Evolutionary conservation across 2,797 vertebrate species (phyloP), one percentile per base, ranked within the genome.

Genomic region (Hozukius guyotensis): DNA sequence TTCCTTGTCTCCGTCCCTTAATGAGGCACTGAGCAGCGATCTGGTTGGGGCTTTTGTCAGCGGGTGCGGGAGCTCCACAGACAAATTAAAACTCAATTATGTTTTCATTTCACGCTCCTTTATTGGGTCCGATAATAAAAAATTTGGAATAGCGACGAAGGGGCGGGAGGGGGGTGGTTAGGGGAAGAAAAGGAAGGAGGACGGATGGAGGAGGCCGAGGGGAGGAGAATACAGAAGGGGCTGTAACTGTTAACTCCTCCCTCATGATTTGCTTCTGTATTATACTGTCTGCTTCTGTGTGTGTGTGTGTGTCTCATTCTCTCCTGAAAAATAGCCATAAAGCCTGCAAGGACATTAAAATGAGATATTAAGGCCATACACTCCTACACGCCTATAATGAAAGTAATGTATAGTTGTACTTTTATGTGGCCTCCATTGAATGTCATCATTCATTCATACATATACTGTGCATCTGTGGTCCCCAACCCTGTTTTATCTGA

Each of bases 21-120:
- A 92, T 92, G 87, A 88, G 82, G 72, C 53, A 29, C 71, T 83
- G 81, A 93, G 76, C 71, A 62, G 71, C n/a, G 78, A 89, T 91
- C 84, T 83, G 74, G 72, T 67, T 38, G 73, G 80, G 79, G 78
- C 65, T 86, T 93, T 84, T 86, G 84, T 90, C 81, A 84, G 84
- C 36, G 78, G 84, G 75, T 79, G 81, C 81, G 75, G 81, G 63
- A 80, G 73, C 88, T 89, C 87, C 82, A 82, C 80, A 71, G 85
- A 87, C 78, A 89, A 93, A 95, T 95, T 95, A 95, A 94, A 95
- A 94, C 89, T 83, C 92, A 91, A 95, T 95, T 94, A 94, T 93
- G 88, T 90, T 95, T 95, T 94, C 90, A 95, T 95, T 95, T 95
- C 94, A 95, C 77, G 84, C 88, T 92, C 83, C 91, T 93, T 93